Evolutionary conservation across 2,888 invertebrate species (phyloP), one percentile per base, ranked within the genome.

Genomic region (Dasysyrphus tricinctus): DNA sequence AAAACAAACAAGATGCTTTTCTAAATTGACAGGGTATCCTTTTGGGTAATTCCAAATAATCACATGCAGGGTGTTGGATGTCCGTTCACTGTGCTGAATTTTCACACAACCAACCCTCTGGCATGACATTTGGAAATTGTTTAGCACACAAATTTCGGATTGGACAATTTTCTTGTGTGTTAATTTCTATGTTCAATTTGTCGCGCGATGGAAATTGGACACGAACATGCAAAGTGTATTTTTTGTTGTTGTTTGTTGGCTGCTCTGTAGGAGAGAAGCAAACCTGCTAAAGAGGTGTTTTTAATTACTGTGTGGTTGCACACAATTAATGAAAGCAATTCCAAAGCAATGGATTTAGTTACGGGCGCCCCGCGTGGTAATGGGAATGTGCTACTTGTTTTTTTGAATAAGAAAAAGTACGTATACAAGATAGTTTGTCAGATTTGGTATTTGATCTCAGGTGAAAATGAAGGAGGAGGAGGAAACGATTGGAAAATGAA

Each of bases 11-110:
- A 70, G 80, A 84, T 84, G 76, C 67, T 70, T 74, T 74, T 51
- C 34, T 61, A 74, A 85, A 81, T 77, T 69, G 80, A 67, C 80
- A 73, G 76, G 80, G 80, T 73, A 81, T 85, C 77, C 73, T 74
- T 85, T 74, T 74, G 56, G 80, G 80, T 77, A 72, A 80, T 85
- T 85, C 72, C 39, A 44, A 73, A 67, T 85, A 80, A 80, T 80
- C 75, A 78, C 65, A 78, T 65, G 37, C 56, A 54, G 70, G 74
- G 74, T 70, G 75, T 75, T 39, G 59, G n/a, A 24, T 59, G 59
- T 59, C 39, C 42, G 19, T 56, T 72, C 82, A 81, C 78, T 75
- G 75, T 24, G 24, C 24, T 24, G 24, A 24, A 78, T 81, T 86
- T 85, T 56, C 59, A 57, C 49, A 37, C 39, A 39, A 29, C 14